Evolutionary conservation across 2,113 vertebrate genomes (phyloP).

Genomic region (Corythoichthys haematopterus): DNA sequence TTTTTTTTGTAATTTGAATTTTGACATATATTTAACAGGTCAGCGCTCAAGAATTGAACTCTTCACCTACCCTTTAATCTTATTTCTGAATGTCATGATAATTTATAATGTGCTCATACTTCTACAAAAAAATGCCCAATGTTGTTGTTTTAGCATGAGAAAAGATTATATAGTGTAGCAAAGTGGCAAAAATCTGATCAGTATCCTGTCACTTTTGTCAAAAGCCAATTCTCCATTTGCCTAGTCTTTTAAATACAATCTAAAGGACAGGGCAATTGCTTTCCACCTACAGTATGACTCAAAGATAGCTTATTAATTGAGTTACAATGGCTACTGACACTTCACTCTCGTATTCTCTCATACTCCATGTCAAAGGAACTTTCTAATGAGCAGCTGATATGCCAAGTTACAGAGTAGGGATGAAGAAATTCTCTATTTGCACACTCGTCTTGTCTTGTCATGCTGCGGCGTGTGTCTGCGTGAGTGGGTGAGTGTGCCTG

Average conservation of each 20-base stretch:
- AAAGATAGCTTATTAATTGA: conserved; percentile 68
- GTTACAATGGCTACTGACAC: conserved; percentile 66
- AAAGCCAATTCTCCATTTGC: neutral
- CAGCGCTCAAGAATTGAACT: too few relatives aligned
- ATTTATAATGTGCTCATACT: neutral
- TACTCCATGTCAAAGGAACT: conserved; percentile 46
- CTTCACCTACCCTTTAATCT: neutral
- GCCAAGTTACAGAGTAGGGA: conserved; percentile 6
- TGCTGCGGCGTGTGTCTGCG: neutral
- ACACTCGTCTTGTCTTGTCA: conserved; percentile 3
- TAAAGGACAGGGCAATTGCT: neutral
- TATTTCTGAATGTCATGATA: neutral
- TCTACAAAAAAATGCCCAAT: neutral
- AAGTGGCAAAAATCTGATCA: neutral
- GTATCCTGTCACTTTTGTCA: neutral
- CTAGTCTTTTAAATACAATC: conserved; percentile 9
- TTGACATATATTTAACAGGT: too few relatives aligned
- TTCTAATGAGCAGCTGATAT: conserved; percentile 47
- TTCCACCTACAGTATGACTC: conserved; percentile 12
- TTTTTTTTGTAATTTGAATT: too few relatives aligned
- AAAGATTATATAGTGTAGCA: neutral
- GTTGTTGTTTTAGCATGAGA: neutral
- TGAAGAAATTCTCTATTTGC: conserved; percentile 5
- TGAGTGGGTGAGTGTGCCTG: neutral
- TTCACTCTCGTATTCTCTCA: conserved; percentile 73